Conservation (phyloP, 2,888 invertebrate genomes). For the Papilio elwesi region DNA sequence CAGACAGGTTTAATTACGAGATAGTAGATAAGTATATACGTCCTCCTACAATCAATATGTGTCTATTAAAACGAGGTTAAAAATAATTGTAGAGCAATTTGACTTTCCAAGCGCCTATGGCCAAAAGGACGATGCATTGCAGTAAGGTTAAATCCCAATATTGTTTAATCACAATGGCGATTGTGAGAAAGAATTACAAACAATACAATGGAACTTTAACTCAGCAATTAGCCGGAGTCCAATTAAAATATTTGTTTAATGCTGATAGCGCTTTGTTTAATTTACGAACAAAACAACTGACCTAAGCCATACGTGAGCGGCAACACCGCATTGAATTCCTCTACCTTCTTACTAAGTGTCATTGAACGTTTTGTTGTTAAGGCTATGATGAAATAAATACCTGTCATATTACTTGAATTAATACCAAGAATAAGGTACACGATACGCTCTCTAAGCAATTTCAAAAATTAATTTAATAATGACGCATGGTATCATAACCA, state of each 20-base stretch:
- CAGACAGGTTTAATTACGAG: too few relatives aligned
- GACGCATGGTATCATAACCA: too few relatives aligned
- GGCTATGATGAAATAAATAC: neutral
- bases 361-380: neutral
- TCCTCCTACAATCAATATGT: too few relatives aligned
- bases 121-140: slow-evolving; percentile 67
- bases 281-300: slow-evolving; percentile 61
- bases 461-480: too few relatives aligned
- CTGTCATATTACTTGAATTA: too few relatives aligned
- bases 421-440: too few relatives aligned
- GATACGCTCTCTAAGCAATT: too few relatives aligned
- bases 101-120: slow-evolving; percentile 50
- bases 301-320: slow-evolving; percentile 41
- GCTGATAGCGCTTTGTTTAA: slow-evolving; percentile 60
- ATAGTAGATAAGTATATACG: too few relatives aligned
- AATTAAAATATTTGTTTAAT: slow-evolving; percentile 75
- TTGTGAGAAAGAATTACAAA: slow-evolving; percentile 77
- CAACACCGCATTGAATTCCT: slow-evolving; percentile 16
- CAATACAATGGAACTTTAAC: slow-evolving; percentile 69
- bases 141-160: slow-evolving; percentile 81
- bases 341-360: neutral
- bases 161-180: slow-evolving; percentile 80
- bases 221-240: slow-evolving; percentile 74
- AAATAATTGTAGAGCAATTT: slow-evolving; percentile 45
- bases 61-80: neutral